Evolutionary conservation across 2,113 vertebrate genomes (phyloP).

Genomic region (Laticauda laticaudata): DNA sequence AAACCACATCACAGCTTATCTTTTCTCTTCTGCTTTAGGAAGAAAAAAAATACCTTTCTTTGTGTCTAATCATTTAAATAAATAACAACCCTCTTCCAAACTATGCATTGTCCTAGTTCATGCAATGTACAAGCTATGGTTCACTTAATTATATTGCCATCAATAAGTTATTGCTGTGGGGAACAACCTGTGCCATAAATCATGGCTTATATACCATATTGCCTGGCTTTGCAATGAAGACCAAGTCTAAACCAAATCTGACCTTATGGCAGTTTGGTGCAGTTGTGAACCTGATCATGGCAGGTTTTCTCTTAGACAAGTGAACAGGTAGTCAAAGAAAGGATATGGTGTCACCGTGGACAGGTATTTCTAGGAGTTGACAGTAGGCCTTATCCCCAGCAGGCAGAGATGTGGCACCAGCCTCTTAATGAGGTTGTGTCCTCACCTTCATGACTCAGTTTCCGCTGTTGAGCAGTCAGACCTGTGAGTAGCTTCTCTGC

Average conservation of each 20-base stretch:
- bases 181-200: background rate
- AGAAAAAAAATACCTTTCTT: background rate
- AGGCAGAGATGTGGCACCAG: background rate
- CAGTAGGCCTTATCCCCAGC: background rate
- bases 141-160: background rate
- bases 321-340: background rate
- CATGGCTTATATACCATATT: background rate
- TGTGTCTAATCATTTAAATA: background rate
- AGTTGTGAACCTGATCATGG: background rate
- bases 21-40: background rate
- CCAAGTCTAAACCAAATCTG: background rate
- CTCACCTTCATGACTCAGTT: background rate
- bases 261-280: background rate
- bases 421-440: background rate
- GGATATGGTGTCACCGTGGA: background rate
- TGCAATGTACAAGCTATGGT: background rate
- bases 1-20: background rate
- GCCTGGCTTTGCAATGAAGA: background rate
- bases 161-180: background rate
- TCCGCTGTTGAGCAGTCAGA: background rate
- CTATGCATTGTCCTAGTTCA: background rate
- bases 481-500: background rate
- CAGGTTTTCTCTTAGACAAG: background rate
- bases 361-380: background rate
- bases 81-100: background rate